Percentiles rank a stretch among this genome's conserved stretches.
Conservation (phyloP, 2,113 vertebrate genomes). For the Ibidorhyncha struthersii region DNA sequence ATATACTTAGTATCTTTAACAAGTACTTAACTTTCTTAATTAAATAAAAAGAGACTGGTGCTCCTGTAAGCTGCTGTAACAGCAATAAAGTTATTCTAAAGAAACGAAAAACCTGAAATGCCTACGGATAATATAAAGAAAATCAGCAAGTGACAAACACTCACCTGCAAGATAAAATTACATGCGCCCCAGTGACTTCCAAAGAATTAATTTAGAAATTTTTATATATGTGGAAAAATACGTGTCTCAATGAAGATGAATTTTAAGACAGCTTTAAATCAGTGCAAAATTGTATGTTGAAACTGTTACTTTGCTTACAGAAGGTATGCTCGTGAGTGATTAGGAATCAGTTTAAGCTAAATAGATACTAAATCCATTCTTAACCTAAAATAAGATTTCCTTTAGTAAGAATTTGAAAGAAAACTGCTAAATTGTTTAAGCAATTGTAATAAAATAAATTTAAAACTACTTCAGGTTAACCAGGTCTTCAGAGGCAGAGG, state of each 20-base stretch:
- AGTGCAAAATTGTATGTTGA: neutral
- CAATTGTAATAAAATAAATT: neutral
- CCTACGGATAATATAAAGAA: fast-evolving
- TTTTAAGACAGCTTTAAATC: neutral
- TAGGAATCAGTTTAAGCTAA: neutral
- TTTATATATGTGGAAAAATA: neutral
- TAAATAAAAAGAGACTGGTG: neutral
- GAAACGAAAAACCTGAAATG: neutral
- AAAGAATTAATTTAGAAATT: neutral
- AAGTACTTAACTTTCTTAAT: neutral
- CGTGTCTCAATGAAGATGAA: neutral
- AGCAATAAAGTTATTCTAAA: neutral
- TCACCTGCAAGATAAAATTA: neutral
- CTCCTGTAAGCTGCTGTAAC: neutral
- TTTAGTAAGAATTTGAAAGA: neutral
- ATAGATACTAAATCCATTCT: neutral
- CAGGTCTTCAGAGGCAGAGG: neutral
- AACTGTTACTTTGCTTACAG: neutral
- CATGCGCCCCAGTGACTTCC: neutral
- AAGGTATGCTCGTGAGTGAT: neutral
- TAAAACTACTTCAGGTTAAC: neutral
- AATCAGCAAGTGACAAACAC: neutral
- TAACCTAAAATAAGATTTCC: neutral
- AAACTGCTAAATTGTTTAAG: neutral
- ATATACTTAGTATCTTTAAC: neutral